Base-by-base conservation (phyloP, 2,888 invertebrate genomes). In the Leptopilina myrica region DNA sequence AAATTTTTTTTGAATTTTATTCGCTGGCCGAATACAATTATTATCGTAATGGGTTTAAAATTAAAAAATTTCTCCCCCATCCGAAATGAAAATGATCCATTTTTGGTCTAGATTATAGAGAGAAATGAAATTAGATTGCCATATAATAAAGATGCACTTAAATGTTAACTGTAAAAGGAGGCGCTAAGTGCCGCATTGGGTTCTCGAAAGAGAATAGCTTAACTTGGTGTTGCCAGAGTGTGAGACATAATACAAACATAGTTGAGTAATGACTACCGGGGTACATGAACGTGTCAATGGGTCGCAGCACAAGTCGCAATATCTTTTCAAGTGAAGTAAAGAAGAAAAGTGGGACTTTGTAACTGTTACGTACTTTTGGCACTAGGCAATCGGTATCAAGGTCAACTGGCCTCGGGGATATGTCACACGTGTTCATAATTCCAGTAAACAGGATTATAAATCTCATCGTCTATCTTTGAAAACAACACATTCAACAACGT, bases 351-450 rank as follows among this genome's bases (percentile, higher is more conserved):
- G 56, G 73, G 73, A 73, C 73, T 73, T 73, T 53, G 69, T 69
- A 73, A 73, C 73, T 73, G 73, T 73, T 73, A 73, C 73, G 73
- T 33, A 56, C 73, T 73, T 73, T 73, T 73, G 73, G 73, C 73
- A 73, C 73, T 73, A 73, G n/a, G 73, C 73, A 40, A 73, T 73
- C 26, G n/a, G 73, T 73, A 73, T 73, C 73, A 73, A 73, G 73
- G 73, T 73, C 73, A 73, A 73, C 56, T 73, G 73, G 33, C 73
- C 73, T 56, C 8, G 11, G 73, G 73, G 73, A 33, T 33, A 73
- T 73, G 73, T 73, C 56, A 56, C 73, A 56, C 73, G 33, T 73
- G 33, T 73, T 56, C 56, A 56, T 73, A 56, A 56, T 73, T 40
- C 56, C 73, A 73, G 73, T 9, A 73, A 73, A 73, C 56, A 73